Evolutionary conservation across 2,113 vertebrate species (phyloP), one percentile per base, ranked within the genome.

Genomic region (Eurystomus gularis): DNA sequence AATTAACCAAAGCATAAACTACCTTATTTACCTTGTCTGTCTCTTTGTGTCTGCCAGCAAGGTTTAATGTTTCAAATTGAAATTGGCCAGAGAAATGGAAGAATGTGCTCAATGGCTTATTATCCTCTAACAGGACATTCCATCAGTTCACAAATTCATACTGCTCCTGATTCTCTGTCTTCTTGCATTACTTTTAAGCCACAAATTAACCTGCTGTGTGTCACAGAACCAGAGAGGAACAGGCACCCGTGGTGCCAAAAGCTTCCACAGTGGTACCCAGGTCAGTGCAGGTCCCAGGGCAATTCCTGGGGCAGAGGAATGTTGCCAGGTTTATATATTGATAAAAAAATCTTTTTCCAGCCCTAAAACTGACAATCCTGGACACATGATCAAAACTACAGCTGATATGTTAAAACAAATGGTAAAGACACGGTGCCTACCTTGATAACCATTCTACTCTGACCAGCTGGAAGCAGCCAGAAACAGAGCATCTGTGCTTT

Each of bases 41-140:
- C 91, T 97, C 90, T 97, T 93, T 94, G 88, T 81, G 84, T 94
- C 77, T 97, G 97, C 96, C 97, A 97, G 68, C 94, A 90, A 86
- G 8, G 4, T 92, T 86, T 88, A 93, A 78, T 76, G 82, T 90
- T 98, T 97, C 96, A 95, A 96, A 96, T 87, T 90, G 93, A 96
- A 94, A 82, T 82, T 97, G 97, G 97, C 96, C 75, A 77, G 82
- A 88, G 55, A 76, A 90, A 93, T 31, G 88, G 95, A 97, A 98
- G 88, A 97, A 97, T 95, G 92, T 96, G 31, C 75, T 95, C 80
- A 82, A 88, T 52, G 72, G 82, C 64, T 81, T 79, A 44, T 88
- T 88, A 37, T 93, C 65, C 90, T 96, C 80, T 81, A 80, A 88
- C 9, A 81, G 69, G 49, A 71, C 86, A 55, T 72, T 91, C 60